Evolutionary conservation across 1,140 invertebrate genomes (phyloP).

Genomic region (Nephotettix cincticeps): DNA sequence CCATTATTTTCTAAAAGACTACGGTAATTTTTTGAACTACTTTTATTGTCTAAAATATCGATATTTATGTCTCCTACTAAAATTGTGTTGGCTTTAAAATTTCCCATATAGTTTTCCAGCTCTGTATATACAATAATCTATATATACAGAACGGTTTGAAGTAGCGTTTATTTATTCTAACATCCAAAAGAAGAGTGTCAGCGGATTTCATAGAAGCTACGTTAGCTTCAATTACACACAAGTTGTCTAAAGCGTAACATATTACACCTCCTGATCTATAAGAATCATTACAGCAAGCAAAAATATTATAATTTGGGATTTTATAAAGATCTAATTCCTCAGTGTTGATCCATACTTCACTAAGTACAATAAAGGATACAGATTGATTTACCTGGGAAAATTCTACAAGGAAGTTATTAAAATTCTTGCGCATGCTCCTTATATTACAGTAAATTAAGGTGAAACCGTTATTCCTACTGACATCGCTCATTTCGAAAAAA

Average conservation of each 20-base stretch:
- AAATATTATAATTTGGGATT: conserved; percentile 12
- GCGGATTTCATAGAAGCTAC: background rate
- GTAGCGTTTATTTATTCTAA: background rate
- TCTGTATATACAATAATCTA: conserved; percentile 8
- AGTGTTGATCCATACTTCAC: background rate
- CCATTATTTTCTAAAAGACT: conserved; percentile 5
- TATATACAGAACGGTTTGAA: conserved; percentile 1
- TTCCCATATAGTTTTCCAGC: background rate
- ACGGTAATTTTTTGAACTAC: background rate
- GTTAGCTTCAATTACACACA: background rate
- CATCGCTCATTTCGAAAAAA: background rate
- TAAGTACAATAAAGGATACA: background rate
- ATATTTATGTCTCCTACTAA: background rate
- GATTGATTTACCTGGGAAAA: background rate
- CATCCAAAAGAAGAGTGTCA: conserved; percentile 7
- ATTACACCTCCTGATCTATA: conserved; percentile 17
- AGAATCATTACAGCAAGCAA: background rate
- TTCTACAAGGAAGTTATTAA: background rate
- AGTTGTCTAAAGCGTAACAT: background rate
- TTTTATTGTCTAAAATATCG: background rate
- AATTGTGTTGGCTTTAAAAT: background rate
- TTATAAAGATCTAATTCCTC: background rate
- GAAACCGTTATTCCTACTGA: background rate
- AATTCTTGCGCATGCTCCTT: background rate
- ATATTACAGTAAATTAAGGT: conserved; percentile 3